These are phyloP conservation scores for Nanorana parkeri DNA, from an alignment of 2,113 vertebrate species.

Conservation along the genomic window DNA sequence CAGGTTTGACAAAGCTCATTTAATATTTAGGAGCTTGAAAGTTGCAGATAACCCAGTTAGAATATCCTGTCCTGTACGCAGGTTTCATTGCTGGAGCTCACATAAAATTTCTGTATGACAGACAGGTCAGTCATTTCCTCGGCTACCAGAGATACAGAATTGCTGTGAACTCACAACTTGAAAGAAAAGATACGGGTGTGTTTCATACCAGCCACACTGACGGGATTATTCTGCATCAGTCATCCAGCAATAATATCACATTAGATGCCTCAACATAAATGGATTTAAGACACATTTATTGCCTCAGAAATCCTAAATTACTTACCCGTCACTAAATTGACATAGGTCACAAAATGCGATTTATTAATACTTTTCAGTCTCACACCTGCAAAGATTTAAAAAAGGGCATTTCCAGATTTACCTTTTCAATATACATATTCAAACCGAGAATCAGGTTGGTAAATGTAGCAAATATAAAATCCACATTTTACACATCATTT, in stretches of 20 bases:
- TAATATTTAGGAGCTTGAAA: neutral
- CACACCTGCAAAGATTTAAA: no score
- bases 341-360: no score
- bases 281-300: neutral
- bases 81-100: neutral
- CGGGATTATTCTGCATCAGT: slow-evolving; percentile 10
- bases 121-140: neutral
- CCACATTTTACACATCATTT: no score
- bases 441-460: no score
- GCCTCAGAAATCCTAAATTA: no score
- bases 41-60: neutral
- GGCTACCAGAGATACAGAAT: neutral
- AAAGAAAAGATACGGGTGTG: neutral
- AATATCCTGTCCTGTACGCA: neutral
- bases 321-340: no score
- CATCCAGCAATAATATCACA: neutral
- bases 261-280: neutral
- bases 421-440: no score
- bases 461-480: no score
- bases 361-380: no score
- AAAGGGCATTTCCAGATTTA: no score
- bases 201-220: slow-evolving; percentile 10
- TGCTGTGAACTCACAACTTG: neutral
- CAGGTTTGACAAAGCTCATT: neutral
- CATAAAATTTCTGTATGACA: neutral